Conservation (phyloP, 2,888 invertebrate genomes). For the Melieria omissa region DNA sequence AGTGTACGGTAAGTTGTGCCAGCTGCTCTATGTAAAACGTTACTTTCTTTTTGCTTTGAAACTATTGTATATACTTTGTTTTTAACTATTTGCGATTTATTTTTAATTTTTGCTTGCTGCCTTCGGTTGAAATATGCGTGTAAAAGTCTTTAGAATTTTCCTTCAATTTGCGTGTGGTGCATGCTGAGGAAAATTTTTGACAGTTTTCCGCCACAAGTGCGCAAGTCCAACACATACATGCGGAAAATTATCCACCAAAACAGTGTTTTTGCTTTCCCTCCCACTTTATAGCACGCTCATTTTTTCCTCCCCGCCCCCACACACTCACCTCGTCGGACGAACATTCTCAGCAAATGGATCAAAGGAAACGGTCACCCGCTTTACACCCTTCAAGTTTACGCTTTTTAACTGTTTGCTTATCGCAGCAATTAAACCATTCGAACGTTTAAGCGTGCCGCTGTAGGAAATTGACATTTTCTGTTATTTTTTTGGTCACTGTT, state of each 20-base stretch:
- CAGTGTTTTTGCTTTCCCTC: neutral
- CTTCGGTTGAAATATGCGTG: neutral
- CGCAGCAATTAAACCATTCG: conserved; percentile 77
- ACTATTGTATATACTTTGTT: neutral
- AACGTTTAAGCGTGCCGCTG: conserved; percentile 75
- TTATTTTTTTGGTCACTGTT: conserved; percentile 13
- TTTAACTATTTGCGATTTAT: neutral
- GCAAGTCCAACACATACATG: conserved; percentile 14
- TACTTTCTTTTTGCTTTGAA: too few relatives aligned
- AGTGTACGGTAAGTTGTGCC: conserved; percentile 67
- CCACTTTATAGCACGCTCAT: conserved; percentile 23
- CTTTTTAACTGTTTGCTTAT: conserved; percentile 77
- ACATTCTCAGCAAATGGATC: conserved; percentile 85
- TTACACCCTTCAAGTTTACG: conserved; percentile 82
- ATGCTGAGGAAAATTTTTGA: conserved; percentile 3
- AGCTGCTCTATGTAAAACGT: neutral
- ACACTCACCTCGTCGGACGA: conserved; percentile 69
- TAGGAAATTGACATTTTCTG: conserved; percentile 78
- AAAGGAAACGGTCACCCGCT: conserved; percentile 81
- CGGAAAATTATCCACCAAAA: neutral
- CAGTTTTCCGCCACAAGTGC: conserved; percentile 18
- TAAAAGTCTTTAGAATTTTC: too few relatives aligned
- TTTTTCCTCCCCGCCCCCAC: conserved; percentile 16
- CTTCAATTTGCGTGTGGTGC: neutral
- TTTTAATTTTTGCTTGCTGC: neutral